Evolutionary conservation across 1,140 invertebrate genomes (phyloP).

Genomic region (Trigoniulus corallinus): DNA sequence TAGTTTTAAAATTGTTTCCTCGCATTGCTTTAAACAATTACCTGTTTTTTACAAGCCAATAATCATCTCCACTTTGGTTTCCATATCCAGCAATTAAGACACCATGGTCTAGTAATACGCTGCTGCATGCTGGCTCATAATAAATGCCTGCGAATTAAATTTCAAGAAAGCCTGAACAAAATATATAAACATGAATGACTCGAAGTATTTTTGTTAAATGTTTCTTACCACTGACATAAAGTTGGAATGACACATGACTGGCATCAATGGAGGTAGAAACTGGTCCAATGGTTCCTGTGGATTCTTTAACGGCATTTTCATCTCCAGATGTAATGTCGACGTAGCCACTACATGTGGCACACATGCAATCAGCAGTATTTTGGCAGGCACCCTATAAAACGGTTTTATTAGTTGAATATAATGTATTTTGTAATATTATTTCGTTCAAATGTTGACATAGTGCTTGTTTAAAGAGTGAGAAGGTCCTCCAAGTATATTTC

Average conservation of each 20-base stretch:
- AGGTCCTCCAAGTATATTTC: no score
- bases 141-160: no score
- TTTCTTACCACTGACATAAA: slow-evolving; percentile 10
- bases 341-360: background rate
- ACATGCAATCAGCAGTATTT: background rate
- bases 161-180: no score
- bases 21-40: no score
- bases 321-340: background rate
- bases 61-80: background rate
- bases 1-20: no score
- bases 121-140: slow-evolving; percentile 13
- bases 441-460: no score
- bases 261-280: slow-evolving; percentile 31
- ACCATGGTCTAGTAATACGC: slow-evolving; percentile 24
- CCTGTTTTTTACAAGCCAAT: slow-evolving; percentile 11
- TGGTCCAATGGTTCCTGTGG: slow-evolving; percentile 24
- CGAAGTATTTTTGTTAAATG: no score
- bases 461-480: no score
- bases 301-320: slow-evolving; percentile 18
- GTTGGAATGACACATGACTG: slow-evolving; percentile 23
- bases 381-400: no score
- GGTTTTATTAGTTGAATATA: no score
- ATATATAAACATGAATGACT: no score
- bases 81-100: slow-evolving; percentile 31
- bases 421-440: no score